Conservation (phyloP, 1,140 invertebrate species). For the Physella acuta region DNA sequence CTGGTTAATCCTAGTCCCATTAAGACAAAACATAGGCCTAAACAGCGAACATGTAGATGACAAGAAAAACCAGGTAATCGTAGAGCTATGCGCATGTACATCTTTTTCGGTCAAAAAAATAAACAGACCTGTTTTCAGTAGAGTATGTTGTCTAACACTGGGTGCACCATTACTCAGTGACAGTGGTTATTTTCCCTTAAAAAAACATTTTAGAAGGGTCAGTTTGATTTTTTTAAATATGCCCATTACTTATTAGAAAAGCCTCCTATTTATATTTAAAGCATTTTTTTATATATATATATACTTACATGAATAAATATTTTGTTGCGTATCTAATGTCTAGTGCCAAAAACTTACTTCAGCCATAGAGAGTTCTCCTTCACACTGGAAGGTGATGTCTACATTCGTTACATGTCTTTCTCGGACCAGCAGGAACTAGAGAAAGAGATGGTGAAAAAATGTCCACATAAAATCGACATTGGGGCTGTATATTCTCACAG, state of each 20-base stretch:
- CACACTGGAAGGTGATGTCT: constrained; percentile 90
- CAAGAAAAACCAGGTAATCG: too few species aligned
- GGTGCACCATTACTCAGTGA: neutral
- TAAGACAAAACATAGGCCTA: too few species aligned
- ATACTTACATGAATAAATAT: too few species aligned
- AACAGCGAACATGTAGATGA: too few species aligned
- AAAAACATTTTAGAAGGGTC: neutral
- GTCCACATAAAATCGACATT: constrained; percentile 93
- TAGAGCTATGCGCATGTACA: too few species aligned
- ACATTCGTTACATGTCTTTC: constrained; percentile 89
- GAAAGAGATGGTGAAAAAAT: constrained; percentile 75
- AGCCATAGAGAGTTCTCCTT: constrained; percentile 91
- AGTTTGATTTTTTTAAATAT: neutral
- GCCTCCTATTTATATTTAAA: neutral
- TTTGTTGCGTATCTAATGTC: neutral
- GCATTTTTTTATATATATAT: neutral
- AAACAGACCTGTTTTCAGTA: too few species aligned
- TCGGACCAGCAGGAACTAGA: constrained; percentile 78
- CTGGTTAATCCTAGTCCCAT: too few species aligned
- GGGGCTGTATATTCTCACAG: constrained; percentile 84
- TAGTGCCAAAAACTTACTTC: constrained; percentile 73
- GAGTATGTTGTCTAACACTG: neutral
- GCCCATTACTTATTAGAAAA: neutral
- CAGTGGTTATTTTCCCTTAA: neutral
- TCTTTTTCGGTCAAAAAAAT: too few species aligned